phyloP scores from a whole-genome alignment of 1,140 invertebrate genomes.

The Philopotamus ludificatus region DNA sequence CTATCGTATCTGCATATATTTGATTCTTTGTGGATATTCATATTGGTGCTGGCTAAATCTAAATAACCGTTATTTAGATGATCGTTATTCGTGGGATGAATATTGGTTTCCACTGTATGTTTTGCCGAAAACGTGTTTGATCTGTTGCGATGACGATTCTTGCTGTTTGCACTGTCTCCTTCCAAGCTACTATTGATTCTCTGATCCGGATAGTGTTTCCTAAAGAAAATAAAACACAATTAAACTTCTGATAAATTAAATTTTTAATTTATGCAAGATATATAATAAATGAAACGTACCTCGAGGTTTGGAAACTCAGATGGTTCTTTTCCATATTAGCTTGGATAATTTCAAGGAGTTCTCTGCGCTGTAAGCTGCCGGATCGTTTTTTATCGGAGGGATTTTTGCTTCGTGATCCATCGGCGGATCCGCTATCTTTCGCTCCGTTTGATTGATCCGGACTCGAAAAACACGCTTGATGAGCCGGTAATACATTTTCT shows the following conservation, averaged over 20 bases:
- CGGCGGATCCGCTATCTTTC: slow-evolving; percentile 16
- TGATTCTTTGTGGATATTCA: slow-evolving; percentile 49
- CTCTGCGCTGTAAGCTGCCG: slow-evolving; percentile 74
- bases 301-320: slow-evolving; percentile 76
- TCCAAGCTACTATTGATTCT: slow-evolving; percentile 44
- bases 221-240: slow-evolving; percentile 44
- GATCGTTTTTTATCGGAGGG: slow-evolving; percentile 57
- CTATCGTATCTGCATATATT: slow-evolving; percentile 61
- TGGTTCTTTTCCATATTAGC: slow-evolving; percentile 91
- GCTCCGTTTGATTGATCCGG: slow-evolving; percentile 21
- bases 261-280: not conserved
- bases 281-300: slow-evolving; percentile 52
- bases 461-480: slow-evolving; percentile 30
- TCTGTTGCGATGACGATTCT: slow-evolving; percentile 53
- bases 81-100: slow-evolving; percentile 46
- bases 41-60: slow-evolving; percentile 47
- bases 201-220: slow-evolving; percentile 48
- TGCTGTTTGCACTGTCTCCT: slow-evolving; percentile 49
- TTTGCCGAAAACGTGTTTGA: slow-evolving; percentile 57
- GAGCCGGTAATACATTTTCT: slow-evolving; percentile 33
- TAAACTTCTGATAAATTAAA: not conserved
- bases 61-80: slow-evolving; percentile 50
- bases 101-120: slow-evolving; percentile 47
- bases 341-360: slow-evolving; percentile 82
- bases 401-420: slow-evolving; percentile 46